Conservation (phyloP, 2,797 vertebrate species). For the Podarcis lilfordi region DNA sequence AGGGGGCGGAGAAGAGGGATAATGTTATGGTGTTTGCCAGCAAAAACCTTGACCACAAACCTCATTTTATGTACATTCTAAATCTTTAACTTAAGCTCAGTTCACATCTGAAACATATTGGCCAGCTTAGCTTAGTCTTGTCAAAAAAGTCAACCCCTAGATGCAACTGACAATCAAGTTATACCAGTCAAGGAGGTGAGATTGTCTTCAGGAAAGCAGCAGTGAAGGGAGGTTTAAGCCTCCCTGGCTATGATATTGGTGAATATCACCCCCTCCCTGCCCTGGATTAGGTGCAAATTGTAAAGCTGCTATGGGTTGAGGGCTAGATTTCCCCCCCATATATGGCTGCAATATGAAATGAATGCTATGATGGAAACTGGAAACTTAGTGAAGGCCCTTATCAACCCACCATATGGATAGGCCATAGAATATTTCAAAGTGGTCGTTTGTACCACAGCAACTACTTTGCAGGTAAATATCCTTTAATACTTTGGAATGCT, state of each 20-base stretch:
- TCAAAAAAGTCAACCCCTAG: neutral
- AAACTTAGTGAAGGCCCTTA: neutral
- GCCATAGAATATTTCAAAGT: neutral
- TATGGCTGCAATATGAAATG: too few relatives aligned
- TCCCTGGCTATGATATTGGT: neutral
- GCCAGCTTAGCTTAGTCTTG: neutral
- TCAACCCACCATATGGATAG: too few relatives aligned
- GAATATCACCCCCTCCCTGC: neutral
- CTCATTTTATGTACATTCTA: neutral
- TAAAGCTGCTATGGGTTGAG: neutral
- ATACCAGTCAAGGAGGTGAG: too few relatives aligned
- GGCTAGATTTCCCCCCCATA: too few relatives aligned
- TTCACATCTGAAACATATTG: neutral
- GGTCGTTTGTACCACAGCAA: neutral
- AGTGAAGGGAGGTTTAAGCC: neutral
- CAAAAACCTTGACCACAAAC: neutral
- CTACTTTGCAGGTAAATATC: too few relatives aligned
- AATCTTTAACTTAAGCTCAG: neutral
- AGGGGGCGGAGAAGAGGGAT: too few relatives aligned
- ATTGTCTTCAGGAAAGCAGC: neutral
- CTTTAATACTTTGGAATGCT: neutral
- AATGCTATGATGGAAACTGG: neutral
- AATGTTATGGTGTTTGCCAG: neutral
- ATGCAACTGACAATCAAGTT: neutral
- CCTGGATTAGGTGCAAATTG: neutral